Conservation (phyloP, 2,113 vertebrate genomes). For the Pterocles orientalis region DNA sequence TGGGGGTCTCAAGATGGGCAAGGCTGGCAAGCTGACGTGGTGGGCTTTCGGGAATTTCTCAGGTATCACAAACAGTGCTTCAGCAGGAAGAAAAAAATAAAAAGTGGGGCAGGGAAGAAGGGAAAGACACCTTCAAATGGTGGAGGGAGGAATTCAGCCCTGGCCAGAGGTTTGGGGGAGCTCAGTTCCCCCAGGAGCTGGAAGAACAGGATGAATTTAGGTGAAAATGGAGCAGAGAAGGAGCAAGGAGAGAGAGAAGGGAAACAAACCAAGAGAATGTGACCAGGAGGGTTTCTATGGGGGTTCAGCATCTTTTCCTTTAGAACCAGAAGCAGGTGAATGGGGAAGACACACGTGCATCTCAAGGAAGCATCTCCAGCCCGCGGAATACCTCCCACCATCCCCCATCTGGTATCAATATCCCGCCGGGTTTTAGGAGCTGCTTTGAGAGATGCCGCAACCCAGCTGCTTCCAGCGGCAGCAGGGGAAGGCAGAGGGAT, state of each 20-base stretch:
- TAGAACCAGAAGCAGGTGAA: background rate
- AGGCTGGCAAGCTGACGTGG: background rate
- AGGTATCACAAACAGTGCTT: background rate
- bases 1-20: background rate
- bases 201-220: background rate
- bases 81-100: background rate
- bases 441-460: background rate
- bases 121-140: background rate
- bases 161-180: background rate
- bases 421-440: background rate
- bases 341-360: background rate
- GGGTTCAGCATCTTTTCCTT: background rate
- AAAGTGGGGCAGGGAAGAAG: background rate
- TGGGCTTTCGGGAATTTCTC: background rate
- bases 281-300: background rate
- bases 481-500: background rate
- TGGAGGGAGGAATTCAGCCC: background rate
- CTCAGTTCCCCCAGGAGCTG: background rate
- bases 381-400: background rate
- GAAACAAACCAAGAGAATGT: background rate
- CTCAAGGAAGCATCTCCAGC: background rate
- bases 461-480: background rate
- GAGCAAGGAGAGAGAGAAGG: background rate
- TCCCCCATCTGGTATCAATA: background rate
- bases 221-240: background rate